phyloP scores from a whole-genome alignment of 2,113 vertebrate genomes.

The Numenius arquata region DNA sequence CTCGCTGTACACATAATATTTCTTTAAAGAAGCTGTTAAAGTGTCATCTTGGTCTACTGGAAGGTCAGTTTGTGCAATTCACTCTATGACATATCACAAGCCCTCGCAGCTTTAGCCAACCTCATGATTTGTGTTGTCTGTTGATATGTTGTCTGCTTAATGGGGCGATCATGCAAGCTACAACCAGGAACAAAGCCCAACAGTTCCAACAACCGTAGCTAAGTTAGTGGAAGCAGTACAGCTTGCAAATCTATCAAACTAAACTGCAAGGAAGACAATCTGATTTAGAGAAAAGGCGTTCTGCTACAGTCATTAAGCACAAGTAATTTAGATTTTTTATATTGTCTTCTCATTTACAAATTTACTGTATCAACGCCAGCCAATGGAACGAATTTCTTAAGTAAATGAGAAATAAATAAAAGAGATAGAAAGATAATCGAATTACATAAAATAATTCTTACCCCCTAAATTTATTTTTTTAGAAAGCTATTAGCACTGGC shows the following conservation, averaged over 20 bases:
- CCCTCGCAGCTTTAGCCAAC: slow-evolving; percentile 81
- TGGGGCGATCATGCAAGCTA: slow-evolving; percentile 96
- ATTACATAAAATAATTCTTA: slow-evolving; percentile 86
- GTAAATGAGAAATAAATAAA: slow-evolving; percentile 94
- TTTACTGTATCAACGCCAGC: slow-evolving; percentile 87
- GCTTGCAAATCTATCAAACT: slow-evolving; percentile 87
- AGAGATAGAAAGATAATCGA: slow-evolving; percentile 83
- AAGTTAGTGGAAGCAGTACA: slow-evolving; percentile 79
- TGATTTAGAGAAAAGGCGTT: slow-evolving; percentile 90
- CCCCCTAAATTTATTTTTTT: slow-evolving; percentile 74
- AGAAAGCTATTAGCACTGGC: slow-evolving; percentile 74
- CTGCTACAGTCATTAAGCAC: slow-evolving; percentile 91
- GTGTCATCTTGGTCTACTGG: slow-evolving; percentile 68
- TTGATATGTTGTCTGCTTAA: slow-evolving; percentile 95
- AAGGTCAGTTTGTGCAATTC: slow-evolving; percentile 78
- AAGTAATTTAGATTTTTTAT: slow-evolving; percentile 88
- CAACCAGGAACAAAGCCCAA: slow-evolving; percentile 93
- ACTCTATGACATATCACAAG: slow-evolving; percentile 69
- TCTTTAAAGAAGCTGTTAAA: slow-evolving; percentile 67
- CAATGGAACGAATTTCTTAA: slow-evolving; percentile 91
- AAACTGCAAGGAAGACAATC: slow-evolving; percentile 89
- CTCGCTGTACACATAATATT: slow-evolving; percentile 50
- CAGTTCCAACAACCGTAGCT: slow-evolving; percentile 82
- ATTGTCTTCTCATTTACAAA: slow-evolving; percentile 87
- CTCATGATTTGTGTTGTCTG: slow-evolving; percentile 85